These are phyloP conservation scores for Eciton burchellii DNA, from an alignment of 1,140 invertebrate species.

Conservation along the genomic window DNA sequence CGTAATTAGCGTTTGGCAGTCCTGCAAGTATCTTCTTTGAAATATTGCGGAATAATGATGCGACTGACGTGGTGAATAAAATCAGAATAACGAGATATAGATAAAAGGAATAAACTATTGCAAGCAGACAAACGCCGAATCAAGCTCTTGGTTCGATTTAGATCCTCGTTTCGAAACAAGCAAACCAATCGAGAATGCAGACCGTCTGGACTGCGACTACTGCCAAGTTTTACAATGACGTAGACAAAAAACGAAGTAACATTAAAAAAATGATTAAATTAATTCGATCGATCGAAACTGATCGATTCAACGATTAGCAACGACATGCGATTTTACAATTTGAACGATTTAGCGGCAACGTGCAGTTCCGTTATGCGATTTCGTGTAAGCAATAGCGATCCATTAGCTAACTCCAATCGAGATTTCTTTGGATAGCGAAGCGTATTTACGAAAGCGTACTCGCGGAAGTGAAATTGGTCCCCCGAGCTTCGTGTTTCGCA, in stretches of 20 bases:
- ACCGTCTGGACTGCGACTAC: conserved; percentile 1
- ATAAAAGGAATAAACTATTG: background rate
- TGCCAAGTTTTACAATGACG: background rate
- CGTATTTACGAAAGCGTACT: background rate
- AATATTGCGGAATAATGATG: conserved; percentile 37
- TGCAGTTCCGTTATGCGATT: background rate
- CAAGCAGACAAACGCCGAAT: background rate
- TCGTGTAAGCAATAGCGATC: background rate
- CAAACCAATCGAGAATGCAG: background rate
- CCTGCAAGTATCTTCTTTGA: conserved; percentile 67
- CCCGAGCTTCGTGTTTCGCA: background rate
- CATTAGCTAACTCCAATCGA: background rate
- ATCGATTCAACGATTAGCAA: background rate
- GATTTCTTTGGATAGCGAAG: background rate
- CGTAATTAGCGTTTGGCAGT: conserved; percentile 61
- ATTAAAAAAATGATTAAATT: background rate
- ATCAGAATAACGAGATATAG: background rate
- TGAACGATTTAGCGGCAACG: background rate
- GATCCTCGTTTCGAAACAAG: background rate
- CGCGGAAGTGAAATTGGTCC: background rate
- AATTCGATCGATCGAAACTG: too few species aligned
- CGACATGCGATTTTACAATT: background rate
- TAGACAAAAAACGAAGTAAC: background rate
- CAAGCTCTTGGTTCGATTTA: background rate
- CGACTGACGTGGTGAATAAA: background rate